Evolutionary conservation across 2,113 vertebrate species (phyloP).

Genomic region (Heloderma charlesbogerti): DNA sequence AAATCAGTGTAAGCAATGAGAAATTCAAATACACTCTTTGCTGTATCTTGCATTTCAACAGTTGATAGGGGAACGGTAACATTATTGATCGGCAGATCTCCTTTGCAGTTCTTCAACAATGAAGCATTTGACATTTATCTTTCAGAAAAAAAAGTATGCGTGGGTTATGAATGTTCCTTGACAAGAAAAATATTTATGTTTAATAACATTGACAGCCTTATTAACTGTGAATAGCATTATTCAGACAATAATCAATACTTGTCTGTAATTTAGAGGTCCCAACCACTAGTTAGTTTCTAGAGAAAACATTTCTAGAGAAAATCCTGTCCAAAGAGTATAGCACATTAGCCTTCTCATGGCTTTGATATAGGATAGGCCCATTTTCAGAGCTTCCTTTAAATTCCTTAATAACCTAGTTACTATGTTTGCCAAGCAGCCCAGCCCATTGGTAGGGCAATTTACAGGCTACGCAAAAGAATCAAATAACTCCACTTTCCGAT

Average conservation of each 20-base stretch:
- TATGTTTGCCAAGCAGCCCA: too few species aligned
- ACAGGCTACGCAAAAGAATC: too few species aligned
- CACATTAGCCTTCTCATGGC: slow-evolving; percentile 31
- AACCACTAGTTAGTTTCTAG: neutral
- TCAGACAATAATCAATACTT: slow-evolving; percentile 46
- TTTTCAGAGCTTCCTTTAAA: too few species aligned
- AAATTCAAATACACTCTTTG: slow-evolving; percentile 36
- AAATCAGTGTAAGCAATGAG: slow-evolving; percentile 34
- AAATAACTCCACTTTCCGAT: too few species aligned
- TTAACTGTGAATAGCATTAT: slow-evolving; percentile 54
- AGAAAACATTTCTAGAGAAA: slow-evolving; percentile 1
- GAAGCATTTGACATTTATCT: slow-evolving; percentile 54
- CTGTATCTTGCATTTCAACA: slow-evolving; percentile 40
- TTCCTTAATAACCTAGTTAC: neutral
- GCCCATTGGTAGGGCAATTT: too few species aligned
- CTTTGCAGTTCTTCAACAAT: slow-evolving; percentile 42
- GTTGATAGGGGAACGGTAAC: slow-evolving; percentile 41
- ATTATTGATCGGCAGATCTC: slow-evolving; percentile 53
- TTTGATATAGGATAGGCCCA: neutral
- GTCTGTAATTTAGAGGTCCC: neutral
- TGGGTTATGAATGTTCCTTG: slow-evolving; percentile 58
- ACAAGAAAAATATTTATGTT: slow-evolving; percentile 65
- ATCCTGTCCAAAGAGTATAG: neutral
- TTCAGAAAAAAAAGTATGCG: slow-evolving; percentile 40
- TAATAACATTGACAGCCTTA: slow-evolving; percentile 42